A percentile compares a stretch with the other conserved stretches of the same genome.
phyloP scores from a whole-genome alignment of 2,888 invertebrate species.

The Tipula lateralis region DNA sequence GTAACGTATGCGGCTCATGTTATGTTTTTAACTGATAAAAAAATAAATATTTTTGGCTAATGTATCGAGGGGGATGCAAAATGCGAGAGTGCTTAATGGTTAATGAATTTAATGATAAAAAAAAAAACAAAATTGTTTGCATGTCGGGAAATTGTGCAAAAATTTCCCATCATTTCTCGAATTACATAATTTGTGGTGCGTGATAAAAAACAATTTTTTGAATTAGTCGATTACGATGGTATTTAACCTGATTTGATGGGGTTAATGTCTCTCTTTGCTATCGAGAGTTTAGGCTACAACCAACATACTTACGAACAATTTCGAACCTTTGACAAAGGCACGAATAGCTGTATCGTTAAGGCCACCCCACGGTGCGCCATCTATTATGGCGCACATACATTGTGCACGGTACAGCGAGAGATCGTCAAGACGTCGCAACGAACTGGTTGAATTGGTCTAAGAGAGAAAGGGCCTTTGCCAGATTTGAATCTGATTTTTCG shows the following conservation, averaged over 20 bases:
- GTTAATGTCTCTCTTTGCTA: too few species aligned
- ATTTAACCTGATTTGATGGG: not conserved
- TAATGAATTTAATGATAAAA: conserved; percentile 16
- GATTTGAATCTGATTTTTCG: too few species aligned
- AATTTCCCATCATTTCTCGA: not conserved
- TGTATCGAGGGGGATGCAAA: not conserved
- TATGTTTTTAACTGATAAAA: conserved; percentile 2
- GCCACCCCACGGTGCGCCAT: too few species aligned
- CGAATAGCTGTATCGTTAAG: too few species aligned
- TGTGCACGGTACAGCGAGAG: too few species aligned
- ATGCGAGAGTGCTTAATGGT: not conserved
- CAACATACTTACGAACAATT: too few species aligned
- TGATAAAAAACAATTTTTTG: not conserved
- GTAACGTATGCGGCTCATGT: not conserved
- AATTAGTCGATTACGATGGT: not conserved
- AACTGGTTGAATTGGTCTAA: too few species aligned
- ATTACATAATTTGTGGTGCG: not conserved
- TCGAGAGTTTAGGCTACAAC: too few species aligned
- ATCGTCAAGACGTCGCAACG: too few species aligned
- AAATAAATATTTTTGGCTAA: not conserved
- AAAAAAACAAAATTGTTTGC: not conserved
- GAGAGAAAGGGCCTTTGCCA: too few species aligned
- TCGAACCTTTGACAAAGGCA: too few species aligned
- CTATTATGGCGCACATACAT: too few species aligned
- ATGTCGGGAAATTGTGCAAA: not conserved